Base-by-base conservation (phyloP, 2,797 vertebrate genomes). In the Lepilemur septentrionalis region DNA sequence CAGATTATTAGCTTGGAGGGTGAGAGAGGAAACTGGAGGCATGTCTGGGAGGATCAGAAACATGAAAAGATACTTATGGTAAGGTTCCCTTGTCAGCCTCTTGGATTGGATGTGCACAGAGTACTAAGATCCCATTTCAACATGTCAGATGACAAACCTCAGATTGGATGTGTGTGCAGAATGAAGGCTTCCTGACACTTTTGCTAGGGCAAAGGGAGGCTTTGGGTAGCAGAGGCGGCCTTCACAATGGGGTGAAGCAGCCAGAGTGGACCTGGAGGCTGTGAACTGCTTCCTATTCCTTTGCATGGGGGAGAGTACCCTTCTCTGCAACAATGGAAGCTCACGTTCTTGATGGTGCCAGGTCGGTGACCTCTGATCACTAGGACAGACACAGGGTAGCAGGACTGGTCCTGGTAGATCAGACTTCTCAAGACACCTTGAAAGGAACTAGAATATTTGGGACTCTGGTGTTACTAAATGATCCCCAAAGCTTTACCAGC, bases 11-110 rank as follows among this genome's bases (percentile, higher is more conserved):
- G 69, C 20, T 61, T 86, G 63, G 52, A 88, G 72, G 38, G 52
- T 41, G 6, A 9, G 83, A 63, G 88, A 80, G 57, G 82, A 95
- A 95, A 93, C 23, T 11, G 48, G 48, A 95, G 90, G 70, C 65
- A 38, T 30, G 30, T 69, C 59, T 88, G 83, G 63, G 65, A 76
- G 86, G 82, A 86, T 73, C 79, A 93, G 41, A 86, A 57, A 86
- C 30, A 75, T 7, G 57, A 55, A 81, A 50, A 61, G 28, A 50
- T 96, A 59, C 73, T 59, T 38, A 1, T 15, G 80, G 63, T 30
- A 43, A 86, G 35, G 38, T 61, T 61, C 15, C 5, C 22, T 85
- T 41, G 11, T 38, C 55, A n/a, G 61, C 5, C 41, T 81, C 38
- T 50, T 52, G 70, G 43, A 32, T 38, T 72, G 32, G 48, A 81